These are phyloP conservation scores for Cyprinodon variegatus DNA, from an alignment of 2,113 vertebrate species.

Conservation along the genomic window DNA sequence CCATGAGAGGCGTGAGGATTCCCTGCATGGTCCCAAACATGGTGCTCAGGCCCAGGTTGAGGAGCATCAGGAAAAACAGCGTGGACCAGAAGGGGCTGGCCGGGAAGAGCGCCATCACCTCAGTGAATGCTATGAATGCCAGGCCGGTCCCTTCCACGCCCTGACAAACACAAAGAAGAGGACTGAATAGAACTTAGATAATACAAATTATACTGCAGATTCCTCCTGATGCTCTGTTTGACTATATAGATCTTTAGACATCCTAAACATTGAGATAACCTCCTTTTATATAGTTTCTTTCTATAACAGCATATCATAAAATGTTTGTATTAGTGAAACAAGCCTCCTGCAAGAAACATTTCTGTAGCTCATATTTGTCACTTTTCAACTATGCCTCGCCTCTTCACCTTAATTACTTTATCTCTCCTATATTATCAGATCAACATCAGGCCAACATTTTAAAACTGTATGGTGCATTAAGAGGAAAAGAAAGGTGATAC, in stretches of 20 bases:
- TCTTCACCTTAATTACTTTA: constrained; percentile 5
- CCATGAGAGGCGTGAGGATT: constrained; percentile 95
- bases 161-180: constrained; percentile 69
- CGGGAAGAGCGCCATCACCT: constrained; percentile 97
- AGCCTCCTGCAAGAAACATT: neutral
- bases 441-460: neutral
- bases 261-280: constrained; percentile 28
- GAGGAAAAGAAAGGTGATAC: neutral
- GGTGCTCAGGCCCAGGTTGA: constrained; percentile 96
- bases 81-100: constrained; percentile 96
- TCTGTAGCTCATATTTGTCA: neutral
- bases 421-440: neutral
- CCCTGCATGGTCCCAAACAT: constrained; percentile 99
- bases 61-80: constrained; percentile 99
- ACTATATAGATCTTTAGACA: neutral
- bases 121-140: constrained; percentile 98
- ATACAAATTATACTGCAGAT: neutral
- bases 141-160: constrained; percentile 96
- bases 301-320: constrained; percentile 41
- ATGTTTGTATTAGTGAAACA: neutral
- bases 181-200: neutral
- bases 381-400: constrained; percentile 22
- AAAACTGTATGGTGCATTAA: neutral
- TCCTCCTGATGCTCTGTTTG: neutral
- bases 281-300: constrained; percentile 43